These are phyloP conservation scores for Centropus bengalensis DNA, from an alignment of 2,113 vertebrate genomes.

Conservation along the genomic window DNA sequence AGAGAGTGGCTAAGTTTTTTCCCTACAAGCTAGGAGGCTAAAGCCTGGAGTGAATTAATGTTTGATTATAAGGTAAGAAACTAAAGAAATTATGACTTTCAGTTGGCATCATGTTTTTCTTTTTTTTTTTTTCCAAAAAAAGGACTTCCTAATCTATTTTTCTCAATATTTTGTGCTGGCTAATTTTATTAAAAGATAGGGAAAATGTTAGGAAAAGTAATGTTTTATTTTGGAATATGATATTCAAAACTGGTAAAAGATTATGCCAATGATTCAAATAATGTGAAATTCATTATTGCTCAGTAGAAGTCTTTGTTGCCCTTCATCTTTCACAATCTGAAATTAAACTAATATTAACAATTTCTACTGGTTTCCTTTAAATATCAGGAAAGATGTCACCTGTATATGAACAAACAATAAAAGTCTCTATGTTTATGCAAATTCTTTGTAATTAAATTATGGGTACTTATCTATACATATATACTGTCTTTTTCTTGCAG, in stretches of 20 bases:
- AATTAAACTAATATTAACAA: background rate
- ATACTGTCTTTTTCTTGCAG: background rate
- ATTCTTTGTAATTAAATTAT: background rate
- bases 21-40: background rate
- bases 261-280: background rate
- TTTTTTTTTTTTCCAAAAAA: background rate
- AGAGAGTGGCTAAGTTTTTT: background rate
- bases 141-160: background rate
- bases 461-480: background rate
- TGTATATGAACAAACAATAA: background rate
- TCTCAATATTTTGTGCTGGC: background rate
- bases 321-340: background rate
- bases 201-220: background rate
- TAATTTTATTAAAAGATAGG: background rate
- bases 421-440: background rate
- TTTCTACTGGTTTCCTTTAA: background rate
- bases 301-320: background rate
- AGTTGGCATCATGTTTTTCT: background rate
- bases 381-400: background rate
- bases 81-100: background rate
- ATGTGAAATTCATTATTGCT: background rate
- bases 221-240: background rate
- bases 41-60: background rate
- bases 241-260: background rate
- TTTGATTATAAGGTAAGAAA: background rate